These are phyloP conservation scores for Antheraea pernyi DNA, from an alignment of 1,140 invertebrate species.

Conservation along the genomic window DNA sequence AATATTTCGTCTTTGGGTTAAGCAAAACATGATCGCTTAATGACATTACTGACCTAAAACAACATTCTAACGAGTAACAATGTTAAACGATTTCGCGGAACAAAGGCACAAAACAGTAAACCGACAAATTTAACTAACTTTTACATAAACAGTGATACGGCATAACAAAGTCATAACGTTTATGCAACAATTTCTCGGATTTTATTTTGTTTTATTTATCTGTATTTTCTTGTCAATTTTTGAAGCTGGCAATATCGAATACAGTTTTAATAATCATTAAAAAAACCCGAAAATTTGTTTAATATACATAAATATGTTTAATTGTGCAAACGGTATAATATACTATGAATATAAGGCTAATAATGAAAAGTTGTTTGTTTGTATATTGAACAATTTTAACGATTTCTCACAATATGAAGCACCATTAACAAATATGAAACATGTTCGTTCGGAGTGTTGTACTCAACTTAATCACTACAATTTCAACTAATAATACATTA, in stretches of 20 bases:
- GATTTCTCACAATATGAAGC: not conserved
- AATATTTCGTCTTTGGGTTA: conserved; percentile 42
- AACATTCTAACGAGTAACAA: conserved; percentile 47
- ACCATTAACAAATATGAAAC: conserved; percentile 23
- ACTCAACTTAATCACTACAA: conserved; percentile 43
- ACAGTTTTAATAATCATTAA: no score
- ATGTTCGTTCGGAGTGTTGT: conserved; percentile 51
- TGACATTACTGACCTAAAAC: conserved; percentile 49
- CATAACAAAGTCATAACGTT: not conserved
- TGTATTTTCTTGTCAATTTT: no score
- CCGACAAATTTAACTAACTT: not conserved
- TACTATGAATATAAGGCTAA: not conserved
- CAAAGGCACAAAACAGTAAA: not conserved
- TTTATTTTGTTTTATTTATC: not conserved
- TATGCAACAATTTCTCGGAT: not conserved
- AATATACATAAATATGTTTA: no score
- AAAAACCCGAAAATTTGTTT: no score
- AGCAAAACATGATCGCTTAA: conserved; percentile 22
- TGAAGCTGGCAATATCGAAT: no score
- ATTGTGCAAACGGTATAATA: not conserved
- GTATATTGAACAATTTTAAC: not conserved
- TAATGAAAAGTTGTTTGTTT: not conserved
- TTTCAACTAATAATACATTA: conserved; percentile 69
- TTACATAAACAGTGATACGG: not conserved
- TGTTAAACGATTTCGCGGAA: conserved; percentile 25